Percentiles rank a stretch among this genome's conserved stretches.
These are phyloP conservation scores for Drosophila subsilvestris DNA, from an alignment of 2,888 invertebrate genomes.

Conservation along the genomic window DNA sequence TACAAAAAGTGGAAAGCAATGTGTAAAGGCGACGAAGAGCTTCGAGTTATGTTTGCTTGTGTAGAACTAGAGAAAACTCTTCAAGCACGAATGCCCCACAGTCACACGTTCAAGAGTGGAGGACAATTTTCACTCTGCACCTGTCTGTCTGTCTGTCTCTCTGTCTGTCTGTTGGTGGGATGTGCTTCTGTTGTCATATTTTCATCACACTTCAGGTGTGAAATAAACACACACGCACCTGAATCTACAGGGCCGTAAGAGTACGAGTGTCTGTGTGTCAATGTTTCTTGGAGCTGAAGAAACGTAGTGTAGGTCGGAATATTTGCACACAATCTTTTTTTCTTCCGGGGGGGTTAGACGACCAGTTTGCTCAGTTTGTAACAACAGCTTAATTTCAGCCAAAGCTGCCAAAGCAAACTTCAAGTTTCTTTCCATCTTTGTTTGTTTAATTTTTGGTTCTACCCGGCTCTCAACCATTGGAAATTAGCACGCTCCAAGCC, in stretches of 20 bases:
- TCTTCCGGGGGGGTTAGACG: conserved; percentile 15
- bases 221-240: conserved; percentile 59
- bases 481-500: conserved; percentile 35
- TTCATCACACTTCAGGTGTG: conserved; percentile 76
- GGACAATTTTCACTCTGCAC: conserved; percentile 51
- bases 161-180: conserved; percentile 52
- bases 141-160: conserved; percentile 52
- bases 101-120: conserved; percentile 67
- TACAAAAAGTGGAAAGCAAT: conserved; percentile 37
- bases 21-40: conserved; percentile 24
- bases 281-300: conserved; percentile 46
- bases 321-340: conserved; percentile 41
- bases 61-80: conserved; percentile 63
- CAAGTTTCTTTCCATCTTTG: conserved; percentile 34
- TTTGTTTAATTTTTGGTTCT: conserved; percentile 49
- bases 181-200: conserved; percentile 64
- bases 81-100: conserved; percentile 77
- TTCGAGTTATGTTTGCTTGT: conserved; percentile 71
- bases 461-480: conserved; percentile 29
- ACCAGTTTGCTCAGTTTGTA: conserved; percentile 15
- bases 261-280: conserved; percentile 18
- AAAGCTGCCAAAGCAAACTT: conserved; percentile 40
- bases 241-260: conserved; percentile 2
- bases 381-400: conserved; percentile 59
- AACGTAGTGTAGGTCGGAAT: conserved; percentile 36